Evolutionary conservation across 1,140 invertebrate genomes (phyloP).

Genomic region (Anadara kagoshimensis): DNA sequence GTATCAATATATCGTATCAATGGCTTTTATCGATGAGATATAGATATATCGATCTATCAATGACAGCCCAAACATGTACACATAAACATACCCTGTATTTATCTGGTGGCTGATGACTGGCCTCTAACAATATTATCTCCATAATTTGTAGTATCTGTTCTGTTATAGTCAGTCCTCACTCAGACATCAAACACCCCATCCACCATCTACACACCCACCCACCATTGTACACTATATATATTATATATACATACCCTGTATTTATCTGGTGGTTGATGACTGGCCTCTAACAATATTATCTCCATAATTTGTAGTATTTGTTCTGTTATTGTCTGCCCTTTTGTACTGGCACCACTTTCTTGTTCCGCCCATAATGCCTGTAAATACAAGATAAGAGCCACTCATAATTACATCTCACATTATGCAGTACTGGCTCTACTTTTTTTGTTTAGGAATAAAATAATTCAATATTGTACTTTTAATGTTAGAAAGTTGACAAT

Average conservation of each 20-base stretch:
- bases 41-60: too few species aligned
- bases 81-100: conserved; percentile 66
- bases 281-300: conserved; percentile 90
- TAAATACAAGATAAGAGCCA: neutral
- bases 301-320: conserved; percentile 89
- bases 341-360: conserved; percentile 74
- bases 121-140: conserved; percentile 93
- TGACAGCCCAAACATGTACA: too few species aligned
- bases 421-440: neutral
- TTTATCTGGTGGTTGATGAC: conserved; percentile 78
- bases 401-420: neutral
- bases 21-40: too few species aligned
- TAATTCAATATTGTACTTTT: too few species aligned
- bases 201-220: neutral
- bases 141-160: conserved; percentile 87
- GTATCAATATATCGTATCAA: too few species aligned
- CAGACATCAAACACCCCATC: neutral
- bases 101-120: conserved; percentile 80
- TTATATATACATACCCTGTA: conserved; percentile 64
- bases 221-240: too few species aligned
- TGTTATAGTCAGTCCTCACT: conserved; percentile 77
- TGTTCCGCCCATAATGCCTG: conserved; percentile 71
- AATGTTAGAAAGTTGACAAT: too few species aligned
- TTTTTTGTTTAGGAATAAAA: too few species aligned
- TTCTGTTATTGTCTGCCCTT: conserved; percentile 81